These are phyloP conservation scores for Drepana arcuata DNA, from an alignment of 1,140 invertebrate species.

Conservation along the genomic window DNA sequence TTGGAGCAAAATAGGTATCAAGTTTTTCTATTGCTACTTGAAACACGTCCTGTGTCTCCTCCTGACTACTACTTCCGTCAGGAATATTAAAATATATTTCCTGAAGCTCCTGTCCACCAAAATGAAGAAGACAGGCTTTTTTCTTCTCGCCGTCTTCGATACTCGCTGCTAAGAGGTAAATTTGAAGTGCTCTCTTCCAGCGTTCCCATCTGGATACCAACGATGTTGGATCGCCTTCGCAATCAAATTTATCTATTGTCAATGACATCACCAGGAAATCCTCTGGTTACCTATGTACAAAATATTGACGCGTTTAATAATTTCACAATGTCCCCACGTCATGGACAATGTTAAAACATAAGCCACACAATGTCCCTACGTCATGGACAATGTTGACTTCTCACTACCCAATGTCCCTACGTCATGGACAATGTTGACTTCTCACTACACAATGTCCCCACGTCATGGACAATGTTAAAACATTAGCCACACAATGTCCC, in stretches of 20 bases:
- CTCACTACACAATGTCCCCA: no score
- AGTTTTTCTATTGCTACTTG: conserved; percentile 21
- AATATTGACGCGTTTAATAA: no score
- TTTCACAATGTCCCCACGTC: no score
- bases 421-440: no score
- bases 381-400: no score
- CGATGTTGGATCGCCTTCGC: conserved; percentile 25
- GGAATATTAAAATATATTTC: conserved; percentile 37
- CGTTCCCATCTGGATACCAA: conserved; percentile 22
- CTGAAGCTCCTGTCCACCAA: conserved; percentile 25
- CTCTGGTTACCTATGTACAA: no score
- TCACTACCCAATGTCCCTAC: no score
- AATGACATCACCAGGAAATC: no score
- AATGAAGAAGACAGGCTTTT: conserved; percentile 24
- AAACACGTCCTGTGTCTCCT: conserved; percentile 9
- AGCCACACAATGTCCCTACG: no score
- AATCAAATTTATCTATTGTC: conserved; percentile 26
- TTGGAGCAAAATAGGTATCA: conserved; percentile 25
- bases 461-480: no score
- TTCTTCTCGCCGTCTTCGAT: conserved; percentile 20
- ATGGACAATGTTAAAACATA: no score
- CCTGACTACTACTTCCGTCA: conserved; percentile 3
- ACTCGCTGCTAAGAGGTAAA: conserved; percentile 24
- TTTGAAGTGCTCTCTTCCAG: conserved; percentile 28
- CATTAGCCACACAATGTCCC: no score